Base-by-base conservation (phyloP, 2,888 invertebrate genomes). In the Auanema freiburgensis region DNA sequence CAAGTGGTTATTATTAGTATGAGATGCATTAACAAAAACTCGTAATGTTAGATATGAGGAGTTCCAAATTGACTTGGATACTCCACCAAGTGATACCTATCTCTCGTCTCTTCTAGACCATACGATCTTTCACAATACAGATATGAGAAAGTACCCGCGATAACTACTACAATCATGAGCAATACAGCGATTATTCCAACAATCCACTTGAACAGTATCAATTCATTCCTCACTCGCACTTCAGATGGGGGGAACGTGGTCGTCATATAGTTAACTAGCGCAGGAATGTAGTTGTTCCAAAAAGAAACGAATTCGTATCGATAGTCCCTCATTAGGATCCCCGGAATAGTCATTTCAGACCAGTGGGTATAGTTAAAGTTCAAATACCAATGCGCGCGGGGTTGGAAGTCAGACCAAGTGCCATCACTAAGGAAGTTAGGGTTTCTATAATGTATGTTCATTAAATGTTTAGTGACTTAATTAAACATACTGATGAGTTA, bases 261-360 rank as follows among this genome's bases (percentile, higher is more conserved):
- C 10, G 83, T 83, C 79, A 83, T 81, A 65, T 82, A 79, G 65
- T 76, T 78, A 57, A 83, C 83, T 33, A 83, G 67, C n/a, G 71
- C 57, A 1, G 79, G 78, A 16, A 83, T 74, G 65, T 80, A 83
- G 57, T 82, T 74, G 51, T 83, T 82, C 83, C 83, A 83, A 58
- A 83, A 83, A 1, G 79, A 76, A 0, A 76, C 72, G 49, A 69
- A 68, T 52, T 73, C 67, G 61, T 75, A 83, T 5, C 78, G 73
- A 57, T 81, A 83, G 64, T 83, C 81, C 6, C 78, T 54, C 14
- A 57, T 63, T 14, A 79, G 42, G 1, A 43, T 67, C n/a, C 79
- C 79, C 5, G 76, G 77, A 10, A 68, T 53, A 16, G 59, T 63
- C 67, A 77, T 66, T 50, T 69, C 68, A 4, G 60, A 54, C 1